Percentiles rank a stretch among this genome's conserved stretches.
These are phyloP conservation scores for Notarius quadriscutis DNA, from an alignment of 2,113 vertebrate species.

Conservation along the genomic window DNA sequence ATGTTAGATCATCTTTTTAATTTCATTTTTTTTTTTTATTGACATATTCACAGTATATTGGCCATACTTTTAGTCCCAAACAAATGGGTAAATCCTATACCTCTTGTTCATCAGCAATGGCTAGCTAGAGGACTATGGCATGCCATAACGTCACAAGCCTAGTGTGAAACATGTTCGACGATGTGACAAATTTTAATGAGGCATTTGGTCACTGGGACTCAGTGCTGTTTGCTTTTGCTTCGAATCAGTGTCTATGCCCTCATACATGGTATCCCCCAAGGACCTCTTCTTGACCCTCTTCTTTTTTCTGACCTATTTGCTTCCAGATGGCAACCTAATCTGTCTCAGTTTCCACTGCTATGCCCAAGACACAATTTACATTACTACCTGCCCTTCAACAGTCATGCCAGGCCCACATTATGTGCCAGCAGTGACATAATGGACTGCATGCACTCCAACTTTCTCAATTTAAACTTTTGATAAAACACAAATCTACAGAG, in stretches of 20 bases:
- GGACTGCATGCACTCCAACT: neutral
- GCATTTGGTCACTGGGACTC: neutral
- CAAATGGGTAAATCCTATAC: neutral
- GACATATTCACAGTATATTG: neutral
- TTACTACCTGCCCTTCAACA: neutral
- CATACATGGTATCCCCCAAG: neutral
- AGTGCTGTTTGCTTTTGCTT: neutral
- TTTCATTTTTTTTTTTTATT: neutral
- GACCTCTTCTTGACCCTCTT: neutral
- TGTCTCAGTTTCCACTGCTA: neutral
- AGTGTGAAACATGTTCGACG: neutral
- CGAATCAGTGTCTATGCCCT: neutral
- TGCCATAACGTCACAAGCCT: neutral
- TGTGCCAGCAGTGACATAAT: neutral
- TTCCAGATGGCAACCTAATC: neutral
- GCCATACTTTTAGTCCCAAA: neutral
- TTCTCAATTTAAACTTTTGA: neutral
- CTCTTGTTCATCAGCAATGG: neutral
- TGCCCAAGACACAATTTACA: neutral
- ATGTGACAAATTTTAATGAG: neutral
- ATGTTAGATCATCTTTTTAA: neutral
- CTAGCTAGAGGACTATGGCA: neutral
- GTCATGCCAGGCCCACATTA: neutral
- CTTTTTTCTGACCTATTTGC: neutral
- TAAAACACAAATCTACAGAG: neutral